Base-by-base conservation (phyloP, 1,140 invertebrate species). In the Drosophila watanabei region DNA sequence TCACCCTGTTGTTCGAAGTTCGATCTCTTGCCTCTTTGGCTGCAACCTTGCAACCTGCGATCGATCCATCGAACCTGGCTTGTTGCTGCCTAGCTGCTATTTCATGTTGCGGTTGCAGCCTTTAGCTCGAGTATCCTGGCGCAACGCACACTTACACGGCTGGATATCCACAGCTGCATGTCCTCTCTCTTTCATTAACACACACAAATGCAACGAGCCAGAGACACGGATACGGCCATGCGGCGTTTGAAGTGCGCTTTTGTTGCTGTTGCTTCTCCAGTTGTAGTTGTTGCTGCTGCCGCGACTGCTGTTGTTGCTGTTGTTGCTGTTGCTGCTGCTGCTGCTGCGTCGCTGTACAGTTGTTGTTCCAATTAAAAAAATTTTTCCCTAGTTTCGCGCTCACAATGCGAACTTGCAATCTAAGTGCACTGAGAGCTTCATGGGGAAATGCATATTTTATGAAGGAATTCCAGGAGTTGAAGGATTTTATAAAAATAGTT, bases 311-410 rank as follows among this genome's bases (percentile, higher is more conserved):
- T 41, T 66, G 75, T 39, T 59, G 64, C 37, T 41, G 65, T 71
- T 28, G 60, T 69, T 79, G 66, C 37, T 28, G 41, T 56, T 78
- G 57, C 43, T 73, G 39, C 62, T 54, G 61, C 66, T 39, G 48
- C 46, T 63, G 75, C 86, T 91, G 87, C 57, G 76, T 37, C 68
- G 46, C 81, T 91, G 87, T 91, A 90, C 87, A 91, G 87, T 90
- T 89, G 85, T 88, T 89, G 86, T 90, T 90, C 87, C 87, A 90
- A 90, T 90, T 90, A 90, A 90, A 83, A 85, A 91, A 70, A 70
- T 80, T 76, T 83, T 91, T 87, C 82, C 82, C 87, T 91, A 91
- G 87, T 91, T 89, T 90, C 82, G 82, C 87, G 87, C 85, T 70
- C 78, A 89, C 85, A 89, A 87, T 87, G 70, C 83, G 83, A 86